Conservation (phyloP, 1,140 invertebrate species). For the Philopotamus ludificatus region DNA sequence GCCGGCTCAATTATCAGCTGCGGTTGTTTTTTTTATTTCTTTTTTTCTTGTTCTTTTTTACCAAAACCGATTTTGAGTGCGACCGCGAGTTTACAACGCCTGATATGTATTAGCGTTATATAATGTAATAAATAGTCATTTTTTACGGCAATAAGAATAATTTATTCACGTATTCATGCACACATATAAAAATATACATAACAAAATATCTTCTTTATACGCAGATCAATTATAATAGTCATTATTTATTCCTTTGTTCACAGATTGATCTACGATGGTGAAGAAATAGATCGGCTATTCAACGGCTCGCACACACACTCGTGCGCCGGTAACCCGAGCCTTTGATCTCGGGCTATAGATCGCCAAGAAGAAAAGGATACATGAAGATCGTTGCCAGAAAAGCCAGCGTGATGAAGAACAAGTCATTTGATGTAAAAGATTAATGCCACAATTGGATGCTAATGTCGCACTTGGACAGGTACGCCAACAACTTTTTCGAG, state of each 20-base stretch:
- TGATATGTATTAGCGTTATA: background rate
- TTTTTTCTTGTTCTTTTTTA: no score
- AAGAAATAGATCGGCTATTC: slow-evolving; percentile 30
- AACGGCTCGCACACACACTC: slow-evolving; percentile 6
- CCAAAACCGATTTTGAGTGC: background rate
- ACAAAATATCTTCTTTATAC: slow-evolving; percentile 22
- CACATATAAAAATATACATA: background rate
- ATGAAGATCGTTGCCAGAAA: slow-evolving; percentile 1
- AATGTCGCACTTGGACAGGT: slow-evolving; percentile 36
- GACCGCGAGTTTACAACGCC: background rate
- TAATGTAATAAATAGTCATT: background rate
- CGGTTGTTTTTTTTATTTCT: no score
- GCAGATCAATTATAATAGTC: slow-evolving; percentile 29
- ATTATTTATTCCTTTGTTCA: slow-evolving; percentile 32
- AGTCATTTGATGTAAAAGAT: slow-evolving; percentile 15
- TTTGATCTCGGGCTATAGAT: slow-evolving; percentile 25
- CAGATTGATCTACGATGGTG: slow-evolving; percentile 30
- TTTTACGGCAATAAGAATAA: background rate
- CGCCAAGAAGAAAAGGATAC: slow-evolving; percentile 27
- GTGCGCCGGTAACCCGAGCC: slow-evolving; percentile 19
- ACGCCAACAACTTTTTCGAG: slow-evolving; percentile 1
- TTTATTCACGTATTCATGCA: background rate
- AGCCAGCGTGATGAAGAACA: slow-evolving; percentile 14
- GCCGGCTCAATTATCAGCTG: background rate
- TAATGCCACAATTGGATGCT: slow-evolving; percentile 31